Conservation (phyloP, 30 jellyfish, hydroid and myxozoan species). For the Nemopilema nomurai region DNA sequence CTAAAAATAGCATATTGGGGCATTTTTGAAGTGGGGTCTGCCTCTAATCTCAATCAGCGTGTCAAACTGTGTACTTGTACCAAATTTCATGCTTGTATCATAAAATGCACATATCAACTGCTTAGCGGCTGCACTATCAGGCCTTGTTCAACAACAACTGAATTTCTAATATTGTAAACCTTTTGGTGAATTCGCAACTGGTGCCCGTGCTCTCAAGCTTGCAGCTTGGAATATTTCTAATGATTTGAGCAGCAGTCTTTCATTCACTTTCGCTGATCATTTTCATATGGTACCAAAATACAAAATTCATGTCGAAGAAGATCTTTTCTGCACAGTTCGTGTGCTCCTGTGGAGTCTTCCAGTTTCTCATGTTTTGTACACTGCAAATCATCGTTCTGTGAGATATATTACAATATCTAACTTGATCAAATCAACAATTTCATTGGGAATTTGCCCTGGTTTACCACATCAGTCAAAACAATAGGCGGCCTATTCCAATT, state of each 20-base stretch:
- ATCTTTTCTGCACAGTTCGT: conserved; percentile 26
- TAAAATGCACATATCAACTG: too few species aligned
- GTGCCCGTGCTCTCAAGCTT: conserved; percentile 36
- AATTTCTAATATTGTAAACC: conserved; percentile 3
- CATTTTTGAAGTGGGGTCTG: too few species aligned
- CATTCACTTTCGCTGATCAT: conserved; percentile 23
- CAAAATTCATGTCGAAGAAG: conserved; percentile 18
- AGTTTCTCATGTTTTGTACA: conserved; percentile 22
- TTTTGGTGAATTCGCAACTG: conserved; percentile 32
- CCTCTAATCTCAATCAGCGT: too few species aligned
- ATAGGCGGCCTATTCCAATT: too few species aligned
- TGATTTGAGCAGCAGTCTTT: conserved; percentile 10
- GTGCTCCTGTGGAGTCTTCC: conserved; percentile 47
- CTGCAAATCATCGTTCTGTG: conserved; percentile 13
- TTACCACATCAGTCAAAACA: conserved; percentile 34
- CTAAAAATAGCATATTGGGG: too few species aligned
- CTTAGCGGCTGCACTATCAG: background rate
- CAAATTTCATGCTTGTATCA: too few species aligned
- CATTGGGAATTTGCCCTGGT: conserved; percentile 28
- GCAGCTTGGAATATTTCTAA: conserved; percentile 26
- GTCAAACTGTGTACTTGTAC: too few species aligned
- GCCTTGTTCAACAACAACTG: background rate
- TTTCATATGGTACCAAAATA: conserved; percentile 33
- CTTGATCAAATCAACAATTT: conserved; percentile 16
- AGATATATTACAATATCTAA: conserved; percentile 21